Evolutionary conservation across 2,797 vertebrate species (phyloP).

Genomic region (Masticophis lateralis): DNA sequence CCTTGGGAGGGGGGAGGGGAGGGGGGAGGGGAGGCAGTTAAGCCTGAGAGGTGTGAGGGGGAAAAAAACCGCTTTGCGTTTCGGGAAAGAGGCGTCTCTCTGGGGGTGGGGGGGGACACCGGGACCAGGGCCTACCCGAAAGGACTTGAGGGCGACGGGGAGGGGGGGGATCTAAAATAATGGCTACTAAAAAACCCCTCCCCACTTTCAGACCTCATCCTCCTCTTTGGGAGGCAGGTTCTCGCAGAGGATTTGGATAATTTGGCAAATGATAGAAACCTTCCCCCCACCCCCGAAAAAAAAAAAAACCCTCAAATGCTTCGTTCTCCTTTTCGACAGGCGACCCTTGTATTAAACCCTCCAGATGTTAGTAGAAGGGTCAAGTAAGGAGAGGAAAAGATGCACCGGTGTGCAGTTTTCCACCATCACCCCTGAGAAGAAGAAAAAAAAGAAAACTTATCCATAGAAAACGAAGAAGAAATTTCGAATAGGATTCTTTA

Average conservation of each 20-base stretch:
- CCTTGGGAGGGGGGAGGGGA: not conserved
- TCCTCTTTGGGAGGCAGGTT: not conserved
- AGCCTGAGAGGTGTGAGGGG: not conserved
- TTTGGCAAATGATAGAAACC: not conserved
- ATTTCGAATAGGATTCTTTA: not conserved
- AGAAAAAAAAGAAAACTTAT: not conserved
- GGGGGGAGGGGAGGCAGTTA: not conserved
- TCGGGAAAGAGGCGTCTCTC: not conserved
- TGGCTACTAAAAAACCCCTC: not conserved
- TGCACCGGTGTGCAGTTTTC: not conserved
- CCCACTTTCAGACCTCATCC: no score
- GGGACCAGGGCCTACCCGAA: fast-evolving
- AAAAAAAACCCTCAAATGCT: not conserved
- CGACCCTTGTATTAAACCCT: not conserved
- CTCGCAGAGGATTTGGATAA: not conserved
- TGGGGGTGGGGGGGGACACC: not conserved
- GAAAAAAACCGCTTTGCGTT: not conserved
- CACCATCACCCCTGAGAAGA: not conserved
- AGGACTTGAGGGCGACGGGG: fast-evolving
- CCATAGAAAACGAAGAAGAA: not conserved
- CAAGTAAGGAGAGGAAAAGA: not conserved
- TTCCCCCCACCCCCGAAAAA: not conserved
- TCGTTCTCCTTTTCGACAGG: not conserved
- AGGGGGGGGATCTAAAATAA: not conserved
- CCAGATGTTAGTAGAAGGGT: not conserved